These are phyloP conservation scores for Psylliodes chrysocephalus DNA, from an alignment of 2,888 invertebrate genomes.

Conservation along the genomic window DNA sequence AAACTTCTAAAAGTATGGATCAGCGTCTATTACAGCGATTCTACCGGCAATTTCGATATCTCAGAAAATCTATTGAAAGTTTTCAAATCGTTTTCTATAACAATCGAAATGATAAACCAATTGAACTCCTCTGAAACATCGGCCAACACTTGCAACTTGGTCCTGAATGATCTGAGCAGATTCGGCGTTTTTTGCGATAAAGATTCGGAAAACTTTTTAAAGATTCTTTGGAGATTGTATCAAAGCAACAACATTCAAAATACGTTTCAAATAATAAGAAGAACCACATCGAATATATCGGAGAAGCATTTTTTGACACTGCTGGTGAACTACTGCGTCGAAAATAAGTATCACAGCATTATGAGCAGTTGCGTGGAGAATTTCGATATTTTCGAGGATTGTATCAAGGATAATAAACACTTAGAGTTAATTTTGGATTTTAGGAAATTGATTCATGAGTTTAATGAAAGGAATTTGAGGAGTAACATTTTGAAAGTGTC, in stretches of 20 bases:
- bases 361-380: slow-evolving; percentile 68
- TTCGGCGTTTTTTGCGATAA: slow-evolving; percentile 73
- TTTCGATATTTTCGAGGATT: slow-evolving; percentile 47
- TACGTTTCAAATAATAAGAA: slow-evolving; percentile 67
- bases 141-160: slow-evolving; percentile 69
- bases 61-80: slow-evolving; percentile 66
- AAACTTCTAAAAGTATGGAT: slow-evolving; percentile 73
- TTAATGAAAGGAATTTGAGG: slow-evolving; percentile 64
- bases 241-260: slow-evolving; percentile 68
- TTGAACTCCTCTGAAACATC: slow-evolving; percentile 67
- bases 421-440: slow-evolving; percentile 68
- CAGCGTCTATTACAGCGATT: slow-evolving; percentile 63
- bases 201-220: slow-evolving; percentile 69
- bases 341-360: slow-evolving; percentile 67
- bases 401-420: slow-evolving; percentile 48
- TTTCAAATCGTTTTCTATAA: slow-evolving; percentile 69
- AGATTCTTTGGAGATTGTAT: slow-evolving; percentile 71
- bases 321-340: slow-evolving; percentile 67
- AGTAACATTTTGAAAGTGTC: slow-evolving; percentile 68
- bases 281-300: slow-evolving; percentile 54
- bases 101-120: slow-evolving; percentile 69
- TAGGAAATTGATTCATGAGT: slow-evolving; percentile 64
- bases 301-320: slow-evolving; percentile 67
- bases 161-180: slow-evolving; percentile 71
- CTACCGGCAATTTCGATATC: slow-evolving; percentile 51